Conservation (phyloP, 2,888 invertebrate genomes). For the Chromoteleia sp. region DNA sequence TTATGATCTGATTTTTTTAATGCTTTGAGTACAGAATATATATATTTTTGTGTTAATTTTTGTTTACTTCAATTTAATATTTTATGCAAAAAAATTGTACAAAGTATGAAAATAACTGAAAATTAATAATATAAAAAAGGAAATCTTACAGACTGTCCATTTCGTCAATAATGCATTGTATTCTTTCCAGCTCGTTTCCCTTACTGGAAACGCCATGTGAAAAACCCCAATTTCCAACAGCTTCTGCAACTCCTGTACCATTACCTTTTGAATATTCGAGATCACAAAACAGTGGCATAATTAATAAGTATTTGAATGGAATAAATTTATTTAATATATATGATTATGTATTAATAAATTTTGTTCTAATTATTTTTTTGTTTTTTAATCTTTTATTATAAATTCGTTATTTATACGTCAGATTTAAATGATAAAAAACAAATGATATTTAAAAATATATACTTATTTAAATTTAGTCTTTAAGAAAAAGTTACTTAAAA, state of each 20-base stretch:
- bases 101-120: background rate
- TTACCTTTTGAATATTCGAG: conserved; percentile 76
- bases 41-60: too few relatives aligned
- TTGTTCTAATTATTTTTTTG: background rate
- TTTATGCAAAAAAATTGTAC: background rate
- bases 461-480: too few relatives aligned
- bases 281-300: conserved; percentile 71
- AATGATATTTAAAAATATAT: background rate
- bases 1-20: too few relatives aligned
- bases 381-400: background rate
- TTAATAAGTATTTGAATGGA: conserved; percentile 9
- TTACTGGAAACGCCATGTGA: conserved; percentile 74
- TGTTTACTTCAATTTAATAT: too few relatives aligned
- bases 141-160: conserved; percentile 79
- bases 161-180: conserved; percentile 78
- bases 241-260: conserved; percentile 79
- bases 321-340: conserved; percentile 3
- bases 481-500: too few relatives aligned
- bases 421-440: background rate
- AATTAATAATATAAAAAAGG: background rate
- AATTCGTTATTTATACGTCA: background rate
- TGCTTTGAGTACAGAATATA: too few relatives aligned
- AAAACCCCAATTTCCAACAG: conserved; percentile 82
- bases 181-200: conserved; percentile 78
- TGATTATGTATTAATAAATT: too few relatives aligned